Evolutionary conservation across 2,797 vertebrate species (phyloP).

Genomic region (Squalus acanthias): DNA sequence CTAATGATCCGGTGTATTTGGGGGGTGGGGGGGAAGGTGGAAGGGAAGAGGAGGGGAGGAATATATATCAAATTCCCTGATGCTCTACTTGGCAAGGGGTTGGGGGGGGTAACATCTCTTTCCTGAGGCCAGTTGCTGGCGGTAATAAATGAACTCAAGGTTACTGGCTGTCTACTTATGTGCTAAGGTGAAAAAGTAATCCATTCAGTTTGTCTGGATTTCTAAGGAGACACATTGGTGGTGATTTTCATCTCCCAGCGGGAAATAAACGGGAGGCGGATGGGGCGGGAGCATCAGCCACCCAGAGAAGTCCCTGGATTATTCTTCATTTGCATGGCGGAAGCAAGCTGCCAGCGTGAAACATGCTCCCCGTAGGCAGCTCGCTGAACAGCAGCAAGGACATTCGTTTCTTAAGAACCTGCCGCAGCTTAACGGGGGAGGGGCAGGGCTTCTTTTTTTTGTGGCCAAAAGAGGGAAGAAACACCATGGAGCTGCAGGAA

Average conservation of each 20-base stretch:
- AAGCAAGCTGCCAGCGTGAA: not conserved
- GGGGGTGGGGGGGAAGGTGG: too few species aligned
- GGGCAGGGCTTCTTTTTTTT: too few species aligned
- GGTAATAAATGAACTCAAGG: not conserved
- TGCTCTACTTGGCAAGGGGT: too few species aligned
- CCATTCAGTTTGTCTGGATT: not conserved
- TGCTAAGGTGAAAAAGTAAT: not conserved
- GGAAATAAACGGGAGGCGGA: not conserved
- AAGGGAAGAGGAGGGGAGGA: too few species aligned
- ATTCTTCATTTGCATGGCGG: not conserved
- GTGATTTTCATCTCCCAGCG: not conserved
- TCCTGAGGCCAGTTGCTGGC: not conserved
- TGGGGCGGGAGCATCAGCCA: not conserved
- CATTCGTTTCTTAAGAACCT: not conserved
- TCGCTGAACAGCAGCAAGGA: not conserved
- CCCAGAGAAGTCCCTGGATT: not conserved
- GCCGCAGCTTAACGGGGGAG: too few species aligned
- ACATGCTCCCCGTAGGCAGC: not conserved
- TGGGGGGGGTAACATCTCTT: not conserved
- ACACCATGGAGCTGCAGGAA: too few species aligned
- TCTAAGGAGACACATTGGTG: not conserved
- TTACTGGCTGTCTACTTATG: not conserved
- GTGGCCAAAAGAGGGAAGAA: too few species aligned
- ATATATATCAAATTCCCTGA: too few species aligned
- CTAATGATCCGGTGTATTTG: too few species aligned